These are phyloP conservation scores for Chaenocephalus aceratus DNA, from an alignment of 2,113 vertebrate genomes.

Conservation along the genomic window DNA sequence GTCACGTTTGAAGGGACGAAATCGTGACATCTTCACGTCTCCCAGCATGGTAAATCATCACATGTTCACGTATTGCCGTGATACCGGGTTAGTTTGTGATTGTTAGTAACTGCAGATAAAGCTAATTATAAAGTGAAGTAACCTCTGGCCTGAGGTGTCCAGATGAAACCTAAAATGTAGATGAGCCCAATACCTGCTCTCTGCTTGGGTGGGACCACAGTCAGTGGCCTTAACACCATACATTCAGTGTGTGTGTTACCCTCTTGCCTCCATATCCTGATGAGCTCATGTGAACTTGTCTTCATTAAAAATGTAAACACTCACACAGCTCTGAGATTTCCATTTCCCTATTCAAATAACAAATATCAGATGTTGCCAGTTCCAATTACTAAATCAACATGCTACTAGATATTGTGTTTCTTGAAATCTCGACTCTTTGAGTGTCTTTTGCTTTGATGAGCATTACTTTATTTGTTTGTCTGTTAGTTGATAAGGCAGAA, in stretches of 20 bases:
- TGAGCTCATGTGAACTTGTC: not conserved
- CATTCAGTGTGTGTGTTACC: slow-evolving; percentile 9
- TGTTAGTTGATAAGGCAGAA: slow-evolving; percentile 11
- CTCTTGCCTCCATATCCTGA: not conserved
- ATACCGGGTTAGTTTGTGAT: not conserved
- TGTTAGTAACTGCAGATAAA: slow-evolving; percentile 19
- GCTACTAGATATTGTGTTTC: not conserved
- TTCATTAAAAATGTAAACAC: slow-evolving; percentile 7
- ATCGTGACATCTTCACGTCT: too few species aligned
- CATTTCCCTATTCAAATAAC: not conserved
- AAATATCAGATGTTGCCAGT: slow-evolving; percentile 6
- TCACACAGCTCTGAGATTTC: slow-evolving; percentile 42
- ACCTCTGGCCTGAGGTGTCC: slow-evolving; percentile 37
- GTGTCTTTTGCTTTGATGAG: slow-evolving; percentile 3
- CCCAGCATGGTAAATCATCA: too few species aligned
- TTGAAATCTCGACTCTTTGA: not conserved
- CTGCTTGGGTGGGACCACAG: slow-evolving; percentile 42
- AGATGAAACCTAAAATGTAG: slow-evolving; percentile 73
- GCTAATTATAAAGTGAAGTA: not conserved
- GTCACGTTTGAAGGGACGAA: too few species aligned
- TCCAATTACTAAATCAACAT: not conserved
- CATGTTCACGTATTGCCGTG: too few species aligned
- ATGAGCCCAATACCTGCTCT: slow-evolving; percentile 44
- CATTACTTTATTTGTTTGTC: not conserved
- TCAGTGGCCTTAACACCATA: slow-evolving; percentile 7